phyloP scores from a whole-genome alignment of 2,888 invertebrate genomes.

The Agonopterix subpropinquella region DNA sequence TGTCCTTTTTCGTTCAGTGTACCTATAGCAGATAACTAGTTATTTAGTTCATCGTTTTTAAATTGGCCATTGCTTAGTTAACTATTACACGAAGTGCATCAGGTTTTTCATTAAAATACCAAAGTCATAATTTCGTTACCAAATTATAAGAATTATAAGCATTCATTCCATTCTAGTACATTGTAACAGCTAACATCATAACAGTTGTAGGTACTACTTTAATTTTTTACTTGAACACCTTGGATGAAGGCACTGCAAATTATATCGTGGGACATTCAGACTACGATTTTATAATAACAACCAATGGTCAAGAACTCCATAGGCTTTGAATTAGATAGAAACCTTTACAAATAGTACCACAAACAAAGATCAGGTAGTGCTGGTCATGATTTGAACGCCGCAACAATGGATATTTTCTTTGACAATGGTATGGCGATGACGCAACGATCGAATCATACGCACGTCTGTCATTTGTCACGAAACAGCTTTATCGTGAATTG shows the following conservation, averaged over 20 bases:
- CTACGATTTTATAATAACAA: constrained; percentile 7
- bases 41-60: too few relatives aligned
- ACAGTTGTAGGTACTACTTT: neutral
- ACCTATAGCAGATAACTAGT: too few relatives aligned
- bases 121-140: too few relatives aligned
- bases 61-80: too few relatives aligned
- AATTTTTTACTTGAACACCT: constrained; percentile 16
- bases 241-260: constrained; percentile 12
- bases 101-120: neutral
- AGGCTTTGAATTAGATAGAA: too few relatives aligned
- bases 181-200: too few relatives aligned
- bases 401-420: too few relatives aligned
- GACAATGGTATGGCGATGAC: constrained; percentile 10
- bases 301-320: neutral
- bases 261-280: constrained; percentile 16
- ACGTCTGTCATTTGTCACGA: constrained; percentile 10
- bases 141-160: too few relatives aligned
- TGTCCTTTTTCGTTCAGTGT: too few relatives aligned
- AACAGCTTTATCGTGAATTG: constrained; percentile 7
- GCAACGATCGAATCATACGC: constrained; percentile 4
- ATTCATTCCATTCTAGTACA: too few relatives aligned
- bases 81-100: too few relatives aligned
- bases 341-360: too few relatives aligned
- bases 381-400: constrained; percentile 1
- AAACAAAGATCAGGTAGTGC: neutral